phyloP scores from a whole-genome alignment of 2,797 vertebrate species.

The Anas bahamensis region DNA sequence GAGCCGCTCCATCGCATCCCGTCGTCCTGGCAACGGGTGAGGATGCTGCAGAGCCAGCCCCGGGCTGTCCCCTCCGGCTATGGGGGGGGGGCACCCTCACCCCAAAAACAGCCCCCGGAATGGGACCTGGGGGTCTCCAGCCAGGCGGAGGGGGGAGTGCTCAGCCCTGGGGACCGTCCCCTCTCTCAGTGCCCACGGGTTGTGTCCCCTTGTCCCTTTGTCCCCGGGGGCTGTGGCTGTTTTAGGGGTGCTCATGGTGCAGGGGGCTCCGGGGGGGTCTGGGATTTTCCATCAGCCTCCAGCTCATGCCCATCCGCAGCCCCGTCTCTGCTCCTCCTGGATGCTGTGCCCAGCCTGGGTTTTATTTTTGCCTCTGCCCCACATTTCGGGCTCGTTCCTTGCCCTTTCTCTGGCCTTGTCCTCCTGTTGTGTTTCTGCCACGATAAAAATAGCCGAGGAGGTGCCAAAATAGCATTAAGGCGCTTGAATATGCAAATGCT shows the following conservation, averaged over 20 bases:
- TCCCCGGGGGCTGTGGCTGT: background rate
- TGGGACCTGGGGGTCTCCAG: background rate
- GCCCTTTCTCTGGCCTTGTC: slow-evolving; percentile 53
- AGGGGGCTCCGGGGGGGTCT: background rate
- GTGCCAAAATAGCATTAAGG: slow-evolving; percentile 63
- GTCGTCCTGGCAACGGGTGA: slow-evolving; percentile 53
- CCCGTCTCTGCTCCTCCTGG: background rate
- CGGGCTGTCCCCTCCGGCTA: background rate
- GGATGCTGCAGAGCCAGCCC: slow-evolving; percentile 8
- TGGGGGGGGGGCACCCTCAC: background rate
- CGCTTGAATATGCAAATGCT: slow-evolving; percentile 32
- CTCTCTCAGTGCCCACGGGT: accelerated
- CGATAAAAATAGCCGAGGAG: slow-evolving; percentile 30
- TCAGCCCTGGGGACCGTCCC: background rate
- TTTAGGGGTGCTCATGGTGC: background rate
- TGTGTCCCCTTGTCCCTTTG: background rate
- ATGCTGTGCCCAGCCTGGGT: accelerated
- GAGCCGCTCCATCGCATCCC: slow-evolving; percentile 1
- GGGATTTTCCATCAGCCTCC: background rate
- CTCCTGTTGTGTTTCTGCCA: slow-evolving; percentile 13
- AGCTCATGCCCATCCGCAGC: too few relatives aligned
- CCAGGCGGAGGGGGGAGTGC: accelerated
- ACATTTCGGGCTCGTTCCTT: background rate
- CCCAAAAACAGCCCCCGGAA: accelerated
- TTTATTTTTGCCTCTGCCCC: background rate